Evolutionary conservation across 2,888 invertebrate species (phyloP).

Genomic region (Troilus luridus): DNA sequence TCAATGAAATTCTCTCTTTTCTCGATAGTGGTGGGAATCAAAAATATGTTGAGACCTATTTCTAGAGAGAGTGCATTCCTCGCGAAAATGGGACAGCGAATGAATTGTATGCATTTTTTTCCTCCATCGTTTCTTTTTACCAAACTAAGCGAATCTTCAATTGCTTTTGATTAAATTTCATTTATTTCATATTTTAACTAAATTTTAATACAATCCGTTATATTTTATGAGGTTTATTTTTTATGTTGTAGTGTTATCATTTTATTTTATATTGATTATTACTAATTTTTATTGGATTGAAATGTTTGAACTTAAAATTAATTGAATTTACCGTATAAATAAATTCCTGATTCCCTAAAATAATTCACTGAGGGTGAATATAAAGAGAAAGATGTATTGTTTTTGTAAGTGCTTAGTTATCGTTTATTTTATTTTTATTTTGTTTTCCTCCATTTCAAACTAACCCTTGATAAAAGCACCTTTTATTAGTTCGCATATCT

Average conservation of each 20-base stretch:
- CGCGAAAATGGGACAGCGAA: not conserved
- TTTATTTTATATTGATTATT: not conserved
- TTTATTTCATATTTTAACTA: not conserved
- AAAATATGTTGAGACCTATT: not conserved
- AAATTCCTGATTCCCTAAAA: not conserved
- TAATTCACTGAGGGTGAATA: not conserved
- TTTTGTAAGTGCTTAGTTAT: not conserved
- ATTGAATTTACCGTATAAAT: not conserved
- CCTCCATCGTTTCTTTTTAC: not conserved
- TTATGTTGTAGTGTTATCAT: not conserved
- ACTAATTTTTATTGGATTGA: not conserved
- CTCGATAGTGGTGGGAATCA: not conserved
- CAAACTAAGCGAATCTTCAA: not conserved
- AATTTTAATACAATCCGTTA: not conserved
- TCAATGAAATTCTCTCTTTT: not conserved
- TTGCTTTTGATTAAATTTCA: not conserved
- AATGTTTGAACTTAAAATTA: too few relatives aligned
- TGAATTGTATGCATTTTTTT: not conserved
- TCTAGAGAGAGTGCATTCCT: slow-evolving; percentile 21
- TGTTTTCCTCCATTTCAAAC: too few relatives aligned
- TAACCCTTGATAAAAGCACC: too few relatives aligned
- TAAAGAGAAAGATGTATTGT: too few relatives aligned
- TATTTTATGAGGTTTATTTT: not conserved
- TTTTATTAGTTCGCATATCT: too few relatives aligned
- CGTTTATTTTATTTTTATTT: not conserved